These are phyloP conservation scores for Hymenochirus boettgeri DNA, from an alignment of 2,113 vertebrate genomes.

Conservation along the genomic window DNA sequence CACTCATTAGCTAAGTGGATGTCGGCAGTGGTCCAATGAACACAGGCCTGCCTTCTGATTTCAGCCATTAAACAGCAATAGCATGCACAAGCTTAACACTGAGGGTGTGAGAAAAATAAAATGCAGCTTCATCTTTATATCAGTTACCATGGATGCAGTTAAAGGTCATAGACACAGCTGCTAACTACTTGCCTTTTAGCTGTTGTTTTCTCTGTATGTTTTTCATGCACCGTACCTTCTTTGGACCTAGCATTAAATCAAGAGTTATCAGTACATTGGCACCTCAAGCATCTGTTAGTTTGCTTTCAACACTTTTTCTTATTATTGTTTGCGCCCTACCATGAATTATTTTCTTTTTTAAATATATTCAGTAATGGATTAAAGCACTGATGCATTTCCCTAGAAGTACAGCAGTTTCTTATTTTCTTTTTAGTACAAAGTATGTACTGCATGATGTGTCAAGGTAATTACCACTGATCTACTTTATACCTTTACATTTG, in stretches of 20 bases:
- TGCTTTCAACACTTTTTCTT: neutral
- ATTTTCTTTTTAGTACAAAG: slow-evolving; percentile 58
- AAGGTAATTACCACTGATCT: slow-evolving; percentile 64
- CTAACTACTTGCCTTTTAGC: slow-evolving; percentile 84
- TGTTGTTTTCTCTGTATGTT: slow-evolving; percentile 54
- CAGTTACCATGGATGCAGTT: slow-evolving; percentile 84
- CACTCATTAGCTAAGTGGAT: slow-evolving; percentile 94
- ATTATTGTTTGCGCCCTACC: slow-evolving; percentile 33
- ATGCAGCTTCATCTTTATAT: slow-evolving; percentile 81
- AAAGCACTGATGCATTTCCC: slow-evolving; percentile 62
- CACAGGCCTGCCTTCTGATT: slow-evolving; percentile 82
- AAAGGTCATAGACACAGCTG: slow-evolving; percentile 87
- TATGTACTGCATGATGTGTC: slow-evolving; percentile 66
- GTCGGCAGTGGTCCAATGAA: slow-evolving; percentile 93
- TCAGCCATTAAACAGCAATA: slow-evolving; percentile 77
- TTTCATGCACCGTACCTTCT: slow-evolving; percentile 55
- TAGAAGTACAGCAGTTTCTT: slow-evolving; percentile 59
- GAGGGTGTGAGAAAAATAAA: slow-evolving; percentile 86
- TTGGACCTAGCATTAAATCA: slow-evolving; percentile 38
- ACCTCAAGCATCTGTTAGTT: neutral
- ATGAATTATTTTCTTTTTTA: slow-evolving; percentile 49
- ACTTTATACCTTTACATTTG: slow-evolving; percentile 56
- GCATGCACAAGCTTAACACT: slow-evolving; percentile 75
- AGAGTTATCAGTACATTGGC: neutral
- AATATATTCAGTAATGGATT: slow-evolving; percentile 54